Conservation (phyloP, 2,797 vertebrate species). For the Pangasius sanitwongsei region DNA sequence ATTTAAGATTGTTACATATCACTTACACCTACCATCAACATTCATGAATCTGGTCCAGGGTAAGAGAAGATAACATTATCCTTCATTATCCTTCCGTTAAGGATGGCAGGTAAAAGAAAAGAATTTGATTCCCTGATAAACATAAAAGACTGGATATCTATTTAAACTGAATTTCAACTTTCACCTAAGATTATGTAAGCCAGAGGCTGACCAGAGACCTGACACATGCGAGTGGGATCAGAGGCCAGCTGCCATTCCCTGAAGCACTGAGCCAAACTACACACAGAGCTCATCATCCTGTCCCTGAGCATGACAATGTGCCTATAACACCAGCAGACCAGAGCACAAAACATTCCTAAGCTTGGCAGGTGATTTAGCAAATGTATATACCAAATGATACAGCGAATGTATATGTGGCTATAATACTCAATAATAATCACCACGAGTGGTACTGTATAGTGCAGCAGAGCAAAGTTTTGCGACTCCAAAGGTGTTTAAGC, state of each 20-base stretch:
- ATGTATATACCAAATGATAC: not conserved
- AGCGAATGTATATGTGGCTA: not conserved
- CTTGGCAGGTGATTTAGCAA: not conserved
- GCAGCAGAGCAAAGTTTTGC: not conserved
- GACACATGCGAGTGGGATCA: not conserved
- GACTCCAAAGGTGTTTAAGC: not conserved
- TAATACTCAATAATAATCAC: not conserved
- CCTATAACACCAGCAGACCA: not conserved
- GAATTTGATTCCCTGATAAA: not conserved
- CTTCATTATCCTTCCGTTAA: not conserved
- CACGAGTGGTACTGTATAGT: not conserved
- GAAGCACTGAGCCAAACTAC: not conserved
- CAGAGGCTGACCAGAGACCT: slow-evolving; percentile 6
- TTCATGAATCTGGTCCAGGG: not conserved
- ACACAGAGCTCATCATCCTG: not conserved
- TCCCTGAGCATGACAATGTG: not conserved
- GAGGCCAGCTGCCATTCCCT: not conserved
- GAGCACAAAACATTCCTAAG: not conserved
- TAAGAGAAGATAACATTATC: not conserved
- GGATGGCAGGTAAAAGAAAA: not conserved
- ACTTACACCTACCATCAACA: not conserved
- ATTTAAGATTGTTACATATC: not conserved
- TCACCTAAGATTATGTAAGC: not conserved
- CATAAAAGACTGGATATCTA: not conserved
- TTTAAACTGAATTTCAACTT: slow-evolving; percentile 1